phyloP scores from a whole-genome alignment of 2,797 vertebrate species.

The Holocentrus rufus region DNA sequence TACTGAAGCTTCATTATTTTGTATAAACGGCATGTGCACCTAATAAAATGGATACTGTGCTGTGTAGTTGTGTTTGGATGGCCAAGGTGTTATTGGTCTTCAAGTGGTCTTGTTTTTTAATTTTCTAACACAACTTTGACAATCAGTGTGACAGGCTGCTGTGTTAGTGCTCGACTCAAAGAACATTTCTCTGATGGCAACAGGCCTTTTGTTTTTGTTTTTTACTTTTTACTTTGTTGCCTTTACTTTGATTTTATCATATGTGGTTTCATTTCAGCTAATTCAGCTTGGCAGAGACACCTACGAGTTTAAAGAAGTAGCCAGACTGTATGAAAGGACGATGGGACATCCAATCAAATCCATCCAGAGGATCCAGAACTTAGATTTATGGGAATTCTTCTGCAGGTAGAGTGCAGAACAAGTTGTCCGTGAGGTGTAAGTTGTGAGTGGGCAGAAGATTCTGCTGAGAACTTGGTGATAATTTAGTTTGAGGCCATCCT shows the following conservation, averaged over 20 bases:
- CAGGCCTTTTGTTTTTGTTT: background rate
- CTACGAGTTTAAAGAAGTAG: conserved; percentile 95
- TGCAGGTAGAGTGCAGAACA: conserved; percentile 86
- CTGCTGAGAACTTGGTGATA: background rate
- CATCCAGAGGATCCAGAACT: conserved; percentile 96
- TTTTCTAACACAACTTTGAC: background rate
- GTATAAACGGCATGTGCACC: too few species aligned
- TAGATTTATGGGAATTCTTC: conserved; percentile 98
- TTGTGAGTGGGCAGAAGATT: background rate
- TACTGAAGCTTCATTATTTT: too few species aligned
- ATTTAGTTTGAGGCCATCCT: background rate
- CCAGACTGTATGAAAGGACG: conserved; percentile 91
- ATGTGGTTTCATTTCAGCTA: conserved; percentile 77
- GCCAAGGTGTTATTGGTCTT: background rate
- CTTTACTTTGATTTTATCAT: background rate
- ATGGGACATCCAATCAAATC: conserved; percentile 92
- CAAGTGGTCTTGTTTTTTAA: background rate
- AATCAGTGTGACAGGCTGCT: background rate
- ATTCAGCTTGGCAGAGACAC: conserved; percentile 90
- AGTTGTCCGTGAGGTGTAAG: background rate
- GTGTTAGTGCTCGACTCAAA: background rate
- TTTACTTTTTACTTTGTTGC: background rate
- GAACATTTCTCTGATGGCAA: background rate
- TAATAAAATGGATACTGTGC: background rate
- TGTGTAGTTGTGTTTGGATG: background rate